Base-by-base conservation (phyloP, 2,888 invertebrate genomes). In the Tinea trinotella region DNA sequence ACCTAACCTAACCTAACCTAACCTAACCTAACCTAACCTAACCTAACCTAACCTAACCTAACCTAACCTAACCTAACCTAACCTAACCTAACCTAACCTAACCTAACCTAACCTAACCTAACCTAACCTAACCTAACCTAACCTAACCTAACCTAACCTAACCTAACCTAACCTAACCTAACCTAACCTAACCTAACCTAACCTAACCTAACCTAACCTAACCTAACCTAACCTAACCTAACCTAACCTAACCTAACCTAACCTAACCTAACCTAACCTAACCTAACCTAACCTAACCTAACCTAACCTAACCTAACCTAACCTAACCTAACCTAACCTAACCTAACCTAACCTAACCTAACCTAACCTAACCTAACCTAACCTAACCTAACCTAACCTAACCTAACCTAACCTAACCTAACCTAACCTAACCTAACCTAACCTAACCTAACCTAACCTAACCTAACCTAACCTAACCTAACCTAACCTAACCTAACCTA, bases 41-140 rank as follows among this genome's bases (percentile, higher is more conserved):
- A 56, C 54, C 56, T 56, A 56, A 48, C 48, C 48, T 48, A 48
- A 48, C 13, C 20, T 19, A 58, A 58, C 48, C 48, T 48, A 48
- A 56, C 56, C 56, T 56, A 56, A 56, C 56, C 54, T 54, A 54
- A 56, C 54, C 56, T 56, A 56, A 56, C 58, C 56, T 54, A 54
- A 56, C 54, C 56, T 52, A 52, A 54, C 54, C 54, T 54, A 54
- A 56, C 54, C 56, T 54, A 54, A 56, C 54, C 56, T 52, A 52
- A 56, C 53, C 54, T 54, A 54, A 56, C 54, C 56, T 54, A 56
- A 56, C 56, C 54, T 54, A 55, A 55, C 55, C 55, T 56, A 56
- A 56, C 58, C 56, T 55, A 58, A 58, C 56, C 55, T 56, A 56
- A 57, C 56, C 57, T 57, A 56, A 56, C 36, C 57, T 55, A 50